Evolutionary conservation across 2,113 vertebrate genomes (phyloP), one percentile per base, ranked within the genome.

Genomic region (Blennius ocellaris): DNA sequence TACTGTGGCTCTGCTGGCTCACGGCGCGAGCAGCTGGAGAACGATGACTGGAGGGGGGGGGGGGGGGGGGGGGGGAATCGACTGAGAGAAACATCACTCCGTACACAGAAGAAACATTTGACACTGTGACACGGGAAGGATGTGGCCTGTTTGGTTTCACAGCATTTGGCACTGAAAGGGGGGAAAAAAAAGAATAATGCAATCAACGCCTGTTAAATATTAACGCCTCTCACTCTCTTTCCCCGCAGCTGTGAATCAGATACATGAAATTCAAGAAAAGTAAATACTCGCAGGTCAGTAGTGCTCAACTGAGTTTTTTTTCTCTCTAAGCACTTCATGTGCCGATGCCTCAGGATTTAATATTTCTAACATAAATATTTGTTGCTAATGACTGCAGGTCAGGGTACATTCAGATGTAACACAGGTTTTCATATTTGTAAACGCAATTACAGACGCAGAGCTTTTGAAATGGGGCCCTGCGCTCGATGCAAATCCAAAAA

Each of bases 161-260:
- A 37, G 17, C 11, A 36, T 74, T 64, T 47, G 36, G 51, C 30
- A 40, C 38, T 12, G 47, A 41, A 40, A 12, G 36, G 21, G 36
- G n/a, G n/a, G n/a, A n/a, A n/a, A 56, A 30, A 30, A 30, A 21
- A 38, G 53, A 60, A 78, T 53, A 17, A 59, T 78, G 78, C 61
- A 53, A 72, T 73, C 58, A 44, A 45, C 56, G 11, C 38, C 0
- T 7, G 8, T 78, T 52, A 80, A 80, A 66, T 69, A 81, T 82
- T 62, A 62, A 78, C 41, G 52, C 8, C 0, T 64, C 79, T 76
- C 63, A 11, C 1, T 38, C 10, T 69, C 44, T 57, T 56, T 52
- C 54, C 72, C 39, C 67, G 59, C 47, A 59, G 79, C 73, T 45
- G 60, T 58, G 76, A 87, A 16, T 71, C 70, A 67, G 79, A 66